Base-by-base conservation (phyloP, 2,113 vertebrate genomes). In the Morone chrysops region DNA sequence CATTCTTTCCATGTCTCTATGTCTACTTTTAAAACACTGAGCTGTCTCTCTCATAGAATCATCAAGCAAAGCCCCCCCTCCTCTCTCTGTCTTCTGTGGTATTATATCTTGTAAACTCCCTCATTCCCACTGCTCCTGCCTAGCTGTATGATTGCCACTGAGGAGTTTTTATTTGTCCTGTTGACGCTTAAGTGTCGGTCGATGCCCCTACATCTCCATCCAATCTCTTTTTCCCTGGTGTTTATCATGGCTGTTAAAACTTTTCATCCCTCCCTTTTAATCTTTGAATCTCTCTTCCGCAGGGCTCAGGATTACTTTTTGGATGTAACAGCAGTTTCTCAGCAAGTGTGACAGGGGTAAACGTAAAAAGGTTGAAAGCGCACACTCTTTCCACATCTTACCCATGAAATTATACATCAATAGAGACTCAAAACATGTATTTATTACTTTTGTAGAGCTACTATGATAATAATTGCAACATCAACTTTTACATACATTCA, bases 141-240 rank as follows among this genome's bases (percentile, higher is more conserved):
- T 31, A 25, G 61, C 63, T 63, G 22, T 69, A 67, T 5, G 40
- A 78, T 69, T 75, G 82, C 82, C 70, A 70, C 88, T 20, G 57
- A 81, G 61, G 76, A 70, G 68, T 79, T 84, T 82, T 84, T 82
- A 90, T 89, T 81, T 78, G 82, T 81, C 78, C 76, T 25, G 47
- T 50, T 66, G 82, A 73, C 65, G 84, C 85, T 89, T 72, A 85
- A 86, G 84, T 88, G 82, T 82, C 17, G 18, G 82, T 88, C 80
- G 71, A 88, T 88, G 81, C 75, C 79, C 63, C 59, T 67, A 69
- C 82, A 88, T 86, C 90, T 86, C 84, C 76, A 80, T 84, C 81
- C 90, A 88, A 82, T 91, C 82, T 90, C 62, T 73, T 81, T 81
- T 38, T 72, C 74, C 73, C 59, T 1, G 4, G 76, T 86, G 80